These are phyloP conservation scores for Xylocampa areola DNA, from an alignment of 2,888 invertebrate genomes.

Conservation along the genomic window DNA sequence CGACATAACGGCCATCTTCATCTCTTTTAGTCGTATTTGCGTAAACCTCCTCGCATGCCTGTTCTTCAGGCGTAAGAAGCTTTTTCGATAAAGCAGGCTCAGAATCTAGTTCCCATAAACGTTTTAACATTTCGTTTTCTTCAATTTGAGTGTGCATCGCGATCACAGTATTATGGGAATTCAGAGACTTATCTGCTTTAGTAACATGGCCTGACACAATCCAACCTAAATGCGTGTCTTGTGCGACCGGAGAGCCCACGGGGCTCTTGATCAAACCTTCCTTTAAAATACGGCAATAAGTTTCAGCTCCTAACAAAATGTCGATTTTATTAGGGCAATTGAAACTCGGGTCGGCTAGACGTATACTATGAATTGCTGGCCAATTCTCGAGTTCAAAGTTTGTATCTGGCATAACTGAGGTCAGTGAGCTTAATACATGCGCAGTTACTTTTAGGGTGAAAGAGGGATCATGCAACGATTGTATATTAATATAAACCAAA, in stretches of 20 bases:
- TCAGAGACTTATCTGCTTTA: not conserved
- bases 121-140: not conserved
- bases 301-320: slow-evolving; percentile 11
- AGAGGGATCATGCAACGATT: slow-evolving; percentile 17
- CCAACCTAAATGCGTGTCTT: slow-evolving; percentile 1
- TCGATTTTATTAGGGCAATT: slow-evolving; percentile 17
- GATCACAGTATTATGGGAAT: not conserved
- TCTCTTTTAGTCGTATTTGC: not conserved
- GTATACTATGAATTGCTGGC: not conserved
- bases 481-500: slow-evolving; percentile 9
- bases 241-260: not conserved
- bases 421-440: slow-evolving; percentile 4
- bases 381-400: not conserved
- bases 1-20: not conserved
- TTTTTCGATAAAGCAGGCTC: not conserved
- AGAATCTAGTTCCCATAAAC: not conserved
- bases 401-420: slow-evolving; percentile 3
- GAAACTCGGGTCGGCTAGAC: slow-evolving; percentile 17
- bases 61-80: not conserved
- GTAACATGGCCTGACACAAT: not conserved
- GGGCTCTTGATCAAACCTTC: not conserved
- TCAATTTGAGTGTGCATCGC: not conserved
- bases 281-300: not conserved
- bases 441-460: slow-evolving; percentile 6
- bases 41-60: not conserved